Evolutionary conservation across 2,888 invertebrate species (phyloP).

Genomic region (Formica aserva): DNA sequence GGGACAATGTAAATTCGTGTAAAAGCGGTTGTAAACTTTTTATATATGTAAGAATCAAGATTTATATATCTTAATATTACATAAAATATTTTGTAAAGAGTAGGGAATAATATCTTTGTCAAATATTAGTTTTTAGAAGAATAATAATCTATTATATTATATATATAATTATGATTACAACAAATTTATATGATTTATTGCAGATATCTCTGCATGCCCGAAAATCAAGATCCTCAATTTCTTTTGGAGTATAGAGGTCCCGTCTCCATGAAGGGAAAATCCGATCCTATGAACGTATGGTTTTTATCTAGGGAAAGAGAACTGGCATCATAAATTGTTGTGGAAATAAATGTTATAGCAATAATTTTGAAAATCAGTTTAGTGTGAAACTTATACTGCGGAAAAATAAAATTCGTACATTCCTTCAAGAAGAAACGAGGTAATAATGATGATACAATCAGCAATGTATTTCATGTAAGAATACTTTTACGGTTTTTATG

Average conservation of each 20-base stretch:
- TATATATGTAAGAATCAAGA: not conserved
- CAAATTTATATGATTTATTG: slow-evolving; percentile 80
- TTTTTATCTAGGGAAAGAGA: slow-evolving; percentile 89
- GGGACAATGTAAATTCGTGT: not conserved
- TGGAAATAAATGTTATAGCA: slow-evolving; percentile 65
- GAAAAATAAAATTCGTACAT: slow-evolving; percentile 22
- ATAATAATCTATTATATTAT: not conserved
- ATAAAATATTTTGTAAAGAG: not conserved
- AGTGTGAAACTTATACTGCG: not conserved
- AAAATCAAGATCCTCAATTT: slow-evolving; percentile 94
- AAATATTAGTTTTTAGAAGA: not conserved
- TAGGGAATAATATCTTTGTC: not conserved
- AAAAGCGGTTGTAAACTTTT: not conserved
- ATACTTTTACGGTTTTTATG: not conserved
- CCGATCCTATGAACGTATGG: slow-evolving; percentile 97
- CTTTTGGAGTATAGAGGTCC: slow-evolving; percentile 95
- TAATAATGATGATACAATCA: slow-evolving; percentile 7
- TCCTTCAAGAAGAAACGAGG: not conserved
- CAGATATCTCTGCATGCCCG: slow-evolving; percentile 92
- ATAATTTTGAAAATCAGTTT: slow-evolving; percentile 68
- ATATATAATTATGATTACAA: not conserved
- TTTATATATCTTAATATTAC: not conserved
- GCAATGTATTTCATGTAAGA: not conserved
- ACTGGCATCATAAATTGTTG: slow-evolving; percentile 75
- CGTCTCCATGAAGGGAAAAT: slow-evolving; percentile 96